Base-by-base conservation (phyloP, 2,888 invertebrate genomes). In the Scaptomyza caliginosa region DNA sequence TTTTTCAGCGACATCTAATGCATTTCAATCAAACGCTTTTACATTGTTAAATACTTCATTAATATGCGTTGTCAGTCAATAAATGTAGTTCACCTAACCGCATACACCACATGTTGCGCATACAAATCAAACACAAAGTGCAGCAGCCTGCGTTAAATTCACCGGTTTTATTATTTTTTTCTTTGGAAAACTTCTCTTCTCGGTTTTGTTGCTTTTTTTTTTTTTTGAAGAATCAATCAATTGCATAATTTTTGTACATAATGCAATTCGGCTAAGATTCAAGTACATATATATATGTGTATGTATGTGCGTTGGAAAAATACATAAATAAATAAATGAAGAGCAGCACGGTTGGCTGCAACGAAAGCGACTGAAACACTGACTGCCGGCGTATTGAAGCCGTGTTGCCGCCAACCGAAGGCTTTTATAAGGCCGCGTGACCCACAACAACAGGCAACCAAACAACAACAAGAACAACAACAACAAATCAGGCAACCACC, bases 341-440 rank as follows among this genome's bases (percentile, higher is more conserved):
- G 34, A 70, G 49, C 48, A 36, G 39, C 60, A 28, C 52, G 46
- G 73, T 24, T 34, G 54, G 52, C 43, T 50, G 76, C 71, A 73
- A 30, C 72, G 62, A 62, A 38, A 63, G 56, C 77, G 86, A 77
- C 86, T 86, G 66, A 77, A 38, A 64, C 63, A 58, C 60, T 64
- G 72, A 77, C 82, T 86, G 79, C 89, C 89, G 89, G 90, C 76
- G 84, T 75, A 86, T 86, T 89, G 74, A 89, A 89, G 78, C 74
- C 62, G 67, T 75, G 77, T 67, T 64, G 70, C 66, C 68, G 74
- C 63, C 65, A 71, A 67, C 77, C 62, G 64, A 77, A 66, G 74
- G 76, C 80, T 88, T 90, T 90, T 89, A 89, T 90, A 89, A 77
- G 79, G 62, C 65, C 69, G 49, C 56, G 50, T 16, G 51, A 45